Evolutionary conservation across 2,888 invertebrate genomes (phyloP), one percentile per base, ranked within the genome.

Genomic region (Pocota personata): DNA sequence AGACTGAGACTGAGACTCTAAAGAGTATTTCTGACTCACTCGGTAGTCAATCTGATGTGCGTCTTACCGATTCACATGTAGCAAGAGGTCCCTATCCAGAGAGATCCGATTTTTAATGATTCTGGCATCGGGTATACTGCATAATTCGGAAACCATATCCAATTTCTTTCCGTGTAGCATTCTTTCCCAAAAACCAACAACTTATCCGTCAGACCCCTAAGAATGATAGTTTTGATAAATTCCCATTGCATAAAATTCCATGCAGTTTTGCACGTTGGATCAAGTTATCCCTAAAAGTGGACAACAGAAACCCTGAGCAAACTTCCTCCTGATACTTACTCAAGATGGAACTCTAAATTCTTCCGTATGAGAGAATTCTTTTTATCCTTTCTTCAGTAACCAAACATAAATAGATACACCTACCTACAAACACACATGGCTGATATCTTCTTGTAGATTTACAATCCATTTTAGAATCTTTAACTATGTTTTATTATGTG

Each of bases 401-500:
- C 21, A 77, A 21, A 35, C 37, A 30, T 14, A 76, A 32, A 71
- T 35, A 69, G 37, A 35, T 67, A 67, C 55, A 24, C 35, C 35
- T 66, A 32, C n/a, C 14, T 32, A 10, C 19, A 8, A 19, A 30
- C 19, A 2, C 50, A 5, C 10, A 21, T 12, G 27, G 21, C 48
- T 50, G 21, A 40, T 37, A 19, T 24, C 21, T 62, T 50, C n/a
- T 21, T 37, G 43, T 30, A 67, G 72, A 80, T 75, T 80, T 60
- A 55, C 55, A 82, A 66, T 69, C 64, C 71, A 32, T 72, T 71
- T 82, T 52, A 66, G 71, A 71, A 66, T 82, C 80, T 76, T 76
- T 55, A 80, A 46, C 58, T 64, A 57, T 80, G 69, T 76, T 82
- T 82, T 50, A 66, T 80, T 82, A 80, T 86, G 66, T 82, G 84